Evolutionary conservation across 2,888 invertebrate species (phyloP).

Genomic region (Camptogramma bilineatum): DNA sequence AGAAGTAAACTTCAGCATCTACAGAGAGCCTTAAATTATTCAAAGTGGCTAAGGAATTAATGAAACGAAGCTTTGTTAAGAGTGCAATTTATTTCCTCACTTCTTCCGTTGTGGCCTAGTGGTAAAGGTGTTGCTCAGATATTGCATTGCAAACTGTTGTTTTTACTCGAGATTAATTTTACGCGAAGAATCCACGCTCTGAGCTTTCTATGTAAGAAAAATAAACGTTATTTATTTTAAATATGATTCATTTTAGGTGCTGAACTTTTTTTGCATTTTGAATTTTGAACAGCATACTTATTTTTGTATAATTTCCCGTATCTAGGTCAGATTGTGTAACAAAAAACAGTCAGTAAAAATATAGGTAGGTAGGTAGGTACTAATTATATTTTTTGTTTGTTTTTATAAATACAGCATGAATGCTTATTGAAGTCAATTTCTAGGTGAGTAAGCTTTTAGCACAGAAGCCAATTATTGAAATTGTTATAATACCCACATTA

Average conservation of each 20-base stretch:
- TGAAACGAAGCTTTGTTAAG: conserved; percentile 16
- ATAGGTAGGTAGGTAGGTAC: neutral
- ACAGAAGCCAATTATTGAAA: neutral
- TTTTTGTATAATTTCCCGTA: neutral
- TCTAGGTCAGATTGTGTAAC: too few relatives aligned
- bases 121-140: conserved; percentile 26
- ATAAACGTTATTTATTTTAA: neutral
- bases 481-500: neutral
- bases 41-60: conserved; percentile 4
- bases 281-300: neutral
- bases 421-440: neutral
- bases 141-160: conserved; percentile 32
- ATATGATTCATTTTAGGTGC: neutral
- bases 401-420: neutral
- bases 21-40: neutral
- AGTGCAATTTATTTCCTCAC: conserved; percentile 42
- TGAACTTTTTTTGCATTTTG: neutral
- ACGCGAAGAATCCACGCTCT: neutral
- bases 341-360: too few relatives aligned
- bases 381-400: neutral
- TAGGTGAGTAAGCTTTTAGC: neutral
- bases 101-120: conserved; percentile 16
- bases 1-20: neutral
- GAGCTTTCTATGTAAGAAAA: neutral
- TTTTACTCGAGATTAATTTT: conserved; percentile 22